phyloP scores from a whole-genome alignment of 1,140 invertebrate species.

The Gonioctena quinquepunctata region DNA sequence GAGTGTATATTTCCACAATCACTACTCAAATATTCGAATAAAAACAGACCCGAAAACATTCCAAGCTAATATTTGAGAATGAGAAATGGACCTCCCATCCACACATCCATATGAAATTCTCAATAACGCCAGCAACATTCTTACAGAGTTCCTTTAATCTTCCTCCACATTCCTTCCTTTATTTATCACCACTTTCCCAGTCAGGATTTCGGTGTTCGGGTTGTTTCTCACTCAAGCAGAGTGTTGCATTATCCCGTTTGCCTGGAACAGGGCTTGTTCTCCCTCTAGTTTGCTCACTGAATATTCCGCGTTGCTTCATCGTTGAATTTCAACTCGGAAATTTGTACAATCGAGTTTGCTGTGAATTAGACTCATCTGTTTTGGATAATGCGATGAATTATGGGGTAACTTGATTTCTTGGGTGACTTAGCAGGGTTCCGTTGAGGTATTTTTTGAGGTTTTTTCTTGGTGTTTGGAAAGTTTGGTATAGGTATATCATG shows the following conservation, averaged over 20 bases:
- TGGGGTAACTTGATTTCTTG: constrained; percentile 1
- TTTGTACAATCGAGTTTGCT: not conserved
- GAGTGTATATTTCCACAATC: no score
- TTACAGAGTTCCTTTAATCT: not conserved
- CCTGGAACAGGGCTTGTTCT: not conserved
- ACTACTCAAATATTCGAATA: no score
- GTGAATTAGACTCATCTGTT: not conserved
- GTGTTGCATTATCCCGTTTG: not conserved
- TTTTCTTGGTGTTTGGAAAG: no score
- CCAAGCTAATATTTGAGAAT: no score
- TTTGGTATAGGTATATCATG: no score
- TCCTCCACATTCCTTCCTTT: not conserved
- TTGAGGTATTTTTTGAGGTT: no score
- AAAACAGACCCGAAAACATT: no score
- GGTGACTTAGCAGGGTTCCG: no score
- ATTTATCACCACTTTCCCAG: not conserved
- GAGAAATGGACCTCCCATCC: no score
- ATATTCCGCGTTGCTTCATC: not conserved
- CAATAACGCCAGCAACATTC: not conserved
- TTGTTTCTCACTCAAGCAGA: not conserved
- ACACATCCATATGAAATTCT: no score
- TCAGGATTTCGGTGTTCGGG: not conserved
- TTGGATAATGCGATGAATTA: not conserved
- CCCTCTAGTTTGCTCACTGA: not conserved
- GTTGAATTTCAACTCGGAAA: not conserved